Evolutionary conservation across 2,113 vertebrate species (phyloP).

Genomic region (Falcunculus frontatus): DNA sequence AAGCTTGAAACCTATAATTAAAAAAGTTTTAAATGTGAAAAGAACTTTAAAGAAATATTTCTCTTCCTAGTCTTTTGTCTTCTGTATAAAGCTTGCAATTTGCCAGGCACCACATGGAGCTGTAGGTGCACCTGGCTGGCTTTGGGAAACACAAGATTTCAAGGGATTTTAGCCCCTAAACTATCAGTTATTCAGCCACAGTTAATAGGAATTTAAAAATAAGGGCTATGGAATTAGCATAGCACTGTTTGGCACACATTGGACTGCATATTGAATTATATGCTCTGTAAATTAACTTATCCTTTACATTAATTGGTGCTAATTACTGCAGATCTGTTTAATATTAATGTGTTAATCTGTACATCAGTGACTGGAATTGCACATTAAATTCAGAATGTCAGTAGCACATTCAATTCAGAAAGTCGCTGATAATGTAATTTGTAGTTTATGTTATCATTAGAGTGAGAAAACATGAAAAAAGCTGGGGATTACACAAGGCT

Average conservation of each 20-base stretch:
- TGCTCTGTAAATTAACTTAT: constrained; percentile 43
- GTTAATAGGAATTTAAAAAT: not conserved
- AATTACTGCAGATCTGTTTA: constrained; percentile 31
- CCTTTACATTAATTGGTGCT: constrained; percentile 50
- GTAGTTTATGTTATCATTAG: not conserved
- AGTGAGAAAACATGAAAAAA: not conserved
- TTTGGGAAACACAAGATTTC: not conserved
- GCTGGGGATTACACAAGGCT: not conserved
- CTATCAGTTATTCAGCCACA: not conserved
- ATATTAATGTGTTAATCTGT: constrained; percentile 47
- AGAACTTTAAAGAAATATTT: not conserved
- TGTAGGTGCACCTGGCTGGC: not conserved
- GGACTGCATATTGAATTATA: not conserved
- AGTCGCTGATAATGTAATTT: not conserved
- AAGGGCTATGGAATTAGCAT: not conserved
- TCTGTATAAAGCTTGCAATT: not conserved
- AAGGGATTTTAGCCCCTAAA: not conserved
- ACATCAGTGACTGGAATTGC: constrained; percentile 2
- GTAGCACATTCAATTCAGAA: not conserved
- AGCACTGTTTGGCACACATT: not conserved
- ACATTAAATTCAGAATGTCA: constrained; percentile 1
- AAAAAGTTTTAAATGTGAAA: not conserved
- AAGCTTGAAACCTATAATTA: not conserved
- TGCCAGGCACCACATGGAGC: not conserved
- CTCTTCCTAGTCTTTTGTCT: not conserved